phyloP scores from a whole-genome alignment of 92 coral and sea anemone species.

The Porites lobata region DNA sequence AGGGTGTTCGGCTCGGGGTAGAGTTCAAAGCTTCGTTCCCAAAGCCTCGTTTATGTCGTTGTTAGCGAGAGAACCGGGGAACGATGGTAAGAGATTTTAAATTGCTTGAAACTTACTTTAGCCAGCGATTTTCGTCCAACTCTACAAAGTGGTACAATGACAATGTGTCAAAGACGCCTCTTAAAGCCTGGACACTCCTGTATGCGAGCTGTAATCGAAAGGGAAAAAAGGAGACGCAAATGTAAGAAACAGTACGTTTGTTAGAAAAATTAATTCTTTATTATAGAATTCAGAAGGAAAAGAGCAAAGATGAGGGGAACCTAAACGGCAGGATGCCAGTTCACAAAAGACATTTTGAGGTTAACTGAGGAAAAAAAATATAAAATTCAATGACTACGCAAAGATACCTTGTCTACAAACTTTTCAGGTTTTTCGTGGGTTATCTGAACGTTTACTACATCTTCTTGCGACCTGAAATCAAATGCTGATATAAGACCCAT shows the following conservation, averaged over 20 bases:
- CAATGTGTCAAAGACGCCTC: slow-evolving; percentile 75
- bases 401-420: slow-evolving; percentile 86
- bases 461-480: slow-evolving; percentile 84
- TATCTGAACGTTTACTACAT: slow-evolving; percentile 77
- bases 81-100: no score
- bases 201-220: slow-evolving; percentile 80
- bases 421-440: slow-evolving; percentile 85
- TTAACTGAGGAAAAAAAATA: neutral
- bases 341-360: no score
- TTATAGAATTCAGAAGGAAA: no score
- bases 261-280: no score
- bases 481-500: neutral
- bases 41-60: no score
- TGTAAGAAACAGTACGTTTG: no score
- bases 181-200: slow-evolving; percentile 79
- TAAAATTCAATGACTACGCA: neutral
- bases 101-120: slow-evolving; percentile 76
- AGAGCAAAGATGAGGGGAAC: no score
- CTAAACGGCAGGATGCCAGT: no score
- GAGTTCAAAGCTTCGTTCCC: no score
- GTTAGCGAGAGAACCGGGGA: no score
- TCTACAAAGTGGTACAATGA: slow-evolving; percentile 90
- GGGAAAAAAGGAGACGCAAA: neutral
- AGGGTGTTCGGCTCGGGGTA: no score
- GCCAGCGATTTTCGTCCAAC: slow-evolving; percentile 96